A percentile compares a stretch with the other conserved stretches of the same genome.
Conservation (phyloP, 2,797 vertebrate genomes). For the Remorina albescens region DNA sequence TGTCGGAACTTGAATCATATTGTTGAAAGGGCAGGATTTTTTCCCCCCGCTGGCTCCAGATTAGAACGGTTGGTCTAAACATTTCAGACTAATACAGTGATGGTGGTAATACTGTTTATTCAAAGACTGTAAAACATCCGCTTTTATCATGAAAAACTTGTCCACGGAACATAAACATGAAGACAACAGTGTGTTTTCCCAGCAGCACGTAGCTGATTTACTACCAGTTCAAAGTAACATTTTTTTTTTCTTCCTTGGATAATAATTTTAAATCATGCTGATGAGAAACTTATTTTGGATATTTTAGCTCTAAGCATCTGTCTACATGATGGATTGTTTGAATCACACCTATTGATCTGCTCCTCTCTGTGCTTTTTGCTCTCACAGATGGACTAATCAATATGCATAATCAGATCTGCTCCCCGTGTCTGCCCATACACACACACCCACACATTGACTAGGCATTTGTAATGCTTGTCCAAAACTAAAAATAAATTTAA, state of each 20-base stretch:
- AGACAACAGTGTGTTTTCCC: slow-evolving; percentile 17
- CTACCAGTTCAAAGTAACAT: slow-evolving; percentile 11
- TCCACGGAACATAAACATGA: slow-evolving; percentile 31
- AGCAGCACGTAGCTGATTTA: not conserved
- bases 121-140: slow-evolving; percentile 33
- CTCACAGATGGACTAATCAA: slow-evolving; percentile 67
- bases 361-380: slow-evolving; percentile 41
- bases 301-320: slow-evolving; percentile 38
- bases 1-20: slow-evolving; percentile 28
- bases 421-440: slow-evolving; percentile 20
- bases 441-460: no score
- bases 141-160: slow-evolving; percentile 33
- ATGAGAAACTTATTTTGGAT: slow-evolving; percentile 16
- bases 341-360: slow-evolving; percentile 66
- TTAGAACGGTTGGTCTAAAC: slow-evolving; percentile 41
- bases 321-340: slow-evolving; percentile 52
- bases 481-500: no score
- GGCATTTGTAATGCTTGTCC: no score
- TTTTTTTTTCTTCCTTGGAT: slow-evolving; percentile 5
- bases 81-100: slow-evolving; percentile 32
- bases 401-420: slow-evolving; percentile 51
- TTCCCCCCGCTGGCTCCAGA: slow-evolving; percentile 9
- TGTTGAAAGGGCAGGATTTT: slow-evolving; percentile 26
- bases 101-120: slow-evolving; percentile 37
- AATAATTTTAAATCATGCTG: not conserved